Evolutionary conservation across 2,888 invertebrate genomes (phyloP).

Genomic region (Phengaris arion): DNA sequence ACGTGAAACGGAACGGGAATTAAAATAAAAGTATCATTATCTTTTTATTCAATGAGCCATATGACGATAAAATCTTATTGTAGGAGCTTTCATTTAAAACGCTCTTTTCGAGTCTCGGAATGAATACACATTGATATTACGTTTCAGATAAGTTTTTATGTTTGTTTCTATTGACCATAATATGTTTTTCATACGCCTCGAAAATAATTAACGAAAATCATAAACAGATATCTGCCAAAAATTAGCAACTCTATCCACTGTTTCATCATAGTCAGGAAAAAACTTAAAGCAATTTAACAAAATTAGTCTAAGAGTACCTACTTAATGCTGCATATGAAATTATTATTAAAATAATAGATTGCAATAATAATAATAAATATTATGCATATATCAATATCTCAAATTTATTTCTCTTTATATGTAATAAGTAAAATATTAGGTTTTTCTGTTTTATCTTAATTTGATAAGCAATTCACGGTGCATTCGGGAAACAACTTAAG

Average conservation of each 20-base stretch:
- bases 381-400: neutral
- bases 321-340: no score
- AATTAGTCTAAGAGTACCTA: no score
- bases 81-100: constrained; percentile 37
- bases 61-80: constrained; percentile 39
- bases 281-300: no score
- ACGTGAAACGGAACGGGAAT: constrained; percentile 38
- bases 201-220: neutral
- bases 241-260: neutral
- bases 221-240: neutral
- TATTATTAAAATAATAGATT: no score
- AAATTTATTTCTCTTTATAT: neutral
- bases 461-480: constrained; percentile 40
- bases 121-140: constrained; percentile 35
- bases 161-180: neutral
- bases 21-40: constrained; percentile 40
- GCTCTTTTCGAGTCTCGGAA: constrained; percentile 32
- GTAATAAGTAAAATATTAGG: neutral
- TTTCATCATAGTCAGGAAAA: no score
- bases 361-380: no score
- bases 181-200: neutral
- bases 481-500: constrained; percentile 51
- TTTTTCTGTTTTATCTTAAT: neutral
- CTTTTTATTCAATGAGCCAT: constrained; percentile 39
- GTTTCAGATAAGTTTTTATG: constrained; percentile 17